Percentiles rank a stretch among this genome's conserved stretches.
Evolutionary conservation across 2,797 vertebrate genomes (phyloP).

Genomic region (Sciurus vulgaris): DNA sequence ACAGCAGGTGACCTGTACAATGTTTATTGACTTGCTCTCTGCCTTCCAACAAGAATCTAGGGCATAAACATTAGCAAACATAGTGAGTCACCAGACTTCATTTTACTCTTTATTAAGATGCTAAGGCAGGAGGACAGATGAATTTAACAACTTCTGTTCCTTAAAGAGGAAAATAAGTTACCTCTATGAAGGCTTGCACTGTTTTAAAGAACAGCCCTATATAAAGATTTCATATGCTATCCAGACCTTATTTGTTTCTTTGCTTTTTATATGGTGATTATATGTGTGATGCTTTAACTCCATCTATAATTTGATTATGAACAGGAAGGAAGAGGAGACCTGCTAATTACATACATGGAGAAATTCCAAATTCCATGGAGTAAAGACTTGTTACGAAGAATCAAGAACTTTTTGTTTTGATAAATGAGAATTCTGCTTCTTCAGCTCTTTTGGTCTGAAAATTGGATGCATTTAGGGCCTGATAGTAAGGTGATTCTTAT

Average conservation of each 20-base stretch:
- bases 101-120: slow-evolving; percentile 21
- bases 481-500: slow-evolving; percentile 39
- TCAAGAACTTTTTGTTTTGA: background rate
- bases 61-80: background rate
- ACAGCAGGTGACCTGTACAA: background rate
- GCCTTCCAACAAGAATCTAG: background rate
- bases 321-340: background rate
- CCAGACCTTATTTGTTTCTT: slow-evolving; percentile 23
- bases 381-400: slow-evolving; percentile 24
- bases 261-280: slow-evolving; percentile 5
- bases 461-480: background rate
- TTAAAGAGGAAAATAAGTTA: background rate
- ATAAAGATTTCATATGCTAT: background rate
- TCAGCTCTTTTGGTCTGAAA: background rate
- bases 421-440: slow-evolving; percentile 52
- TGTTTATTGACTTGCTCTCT: background rate
- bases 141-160: background rate
- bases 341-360: slow-evolving; percentile 58
- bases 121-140: background rate
- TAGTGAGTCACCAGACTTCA: background rate
- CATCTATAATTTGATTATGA: slow-evolving; percentile 55
- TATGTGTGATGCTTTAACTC: slow-evolving; percentile 8
- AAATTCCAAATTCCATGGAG: slow-evolving; percentile 33
- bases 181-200: background rate
- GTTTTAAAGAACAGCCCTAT: background rate